Evolutionary conservation across 2,888 invertebrate genomes (phyloP).

Genomic region (Conus canariensis): DNA sequence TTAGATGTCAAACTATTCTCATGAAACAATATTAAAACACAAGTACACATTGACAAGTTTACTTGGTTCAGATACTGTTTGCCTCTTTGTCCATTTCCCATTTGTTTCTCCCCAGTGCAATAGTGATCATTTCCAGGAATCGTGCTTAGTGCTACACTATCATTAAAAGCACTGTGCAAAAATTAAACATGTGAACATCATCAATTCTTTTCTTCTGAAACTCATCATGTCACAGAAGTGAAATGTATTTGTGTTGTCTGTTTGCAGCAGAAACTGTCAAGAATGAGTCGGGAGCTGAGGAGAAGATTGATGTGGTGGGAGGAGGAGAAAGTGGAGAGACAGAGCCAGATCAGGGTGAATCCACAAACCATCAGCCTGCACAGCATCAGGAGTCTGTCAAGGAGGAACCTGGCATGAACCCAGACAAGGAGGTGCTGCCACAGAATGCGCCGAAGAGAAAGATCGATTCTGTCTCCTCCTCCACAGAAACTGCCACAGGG

Average conservation of each 20-base stretch:
- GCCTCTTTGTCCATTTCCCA: background rate
- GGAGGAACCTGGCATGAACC: background rate
- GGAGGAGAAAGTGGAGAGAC: background rate
- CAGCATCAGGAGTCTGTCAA: background rate
- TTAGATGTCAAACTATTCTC: too few species aligned
- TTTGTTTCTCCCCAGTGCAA: too few species aligned
- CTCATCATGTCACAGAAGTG: background rate
- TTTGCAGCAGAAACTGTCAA: conserved; percentile 1
- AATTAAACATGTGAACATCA: too few species aligned
- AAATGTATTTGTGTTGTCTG: background rate
- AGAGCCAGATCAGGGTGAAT: background rate
- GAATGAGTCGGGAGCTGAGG: background rate
- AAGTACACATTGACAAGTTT: too few species aligned
- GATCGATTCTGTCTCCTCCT: background rate
- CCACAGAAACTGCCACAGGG: background rate
- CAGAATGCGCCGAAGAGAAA: background rate
- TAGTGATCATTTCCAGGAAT: too few species aligned
- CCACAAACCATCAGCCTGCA: background rate
- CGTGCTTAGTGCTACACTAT: too few species aligned
- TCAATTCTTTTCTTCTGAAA: too few species aligned
- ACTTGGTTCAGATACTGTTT: background rate
- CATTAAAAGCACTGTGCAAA: too few species aligned
- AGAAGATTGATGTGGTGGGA: background rate
- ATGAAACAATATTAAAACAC: too few species aligned
- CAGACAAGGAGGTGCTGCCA: background rate